Conservation (phyloP, 2,888 invertebrate genomes). For the Chrysolina americana region DNA sequence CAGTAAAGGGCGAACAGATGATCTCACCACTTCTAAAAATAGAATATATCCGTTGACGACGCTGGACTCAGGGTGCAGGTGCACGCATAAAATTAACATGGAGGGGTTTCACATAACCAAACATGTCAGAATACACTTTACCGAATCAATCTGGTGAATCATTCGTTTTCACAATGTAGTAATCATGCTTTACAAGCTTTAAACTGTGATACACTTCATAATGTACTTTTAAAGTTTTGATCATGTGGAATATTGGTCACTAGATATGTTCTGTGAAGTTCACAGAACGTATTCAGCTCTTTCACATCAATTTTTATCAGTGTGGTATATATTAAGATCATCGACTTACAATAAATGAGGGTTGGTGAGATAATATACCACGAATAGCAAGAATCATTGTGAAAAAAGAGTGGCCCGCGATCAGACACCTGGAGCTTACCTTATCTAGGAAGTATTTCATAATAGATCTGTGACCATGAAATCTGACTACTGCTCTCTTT, state of each 20-base stretch:
- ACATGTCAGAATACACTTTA: background rate
- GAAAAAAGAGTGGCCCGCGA: too few species aligned
- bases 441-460: too few species aligned
- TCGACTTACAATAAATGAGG: too few species aligned
- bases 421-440: too few species aligned
- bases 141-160: background rate
- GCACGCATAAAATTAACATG: background rate
- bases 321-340: too few species aligned
- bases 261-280: background rate
- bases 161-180: background rate
- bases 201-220: background rate
- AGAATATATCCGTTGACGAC: constrained; percentile 1
- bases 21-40: background rate
- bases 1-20: background rate
- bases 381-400: too few species aligned
- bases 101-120: background rate
- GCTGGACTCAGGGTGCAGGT: background rate
- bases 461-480: too few species aligned
- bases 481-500: too few species aligned
- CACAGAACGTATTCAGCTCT: background rate
- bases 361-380: too few species aligned
- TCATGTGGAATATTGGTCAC: too few species aligned
- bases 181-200: background rate
- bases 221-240: background rate
- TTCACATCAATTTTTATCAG: constrained; percentile 1